A percentile compares a stretch with the other conserved stretches of the same genome.
phyloP scores from a whole-genome alignment of 2,113 vertebrate species.

The Muntiacus reevesi region DNA sequence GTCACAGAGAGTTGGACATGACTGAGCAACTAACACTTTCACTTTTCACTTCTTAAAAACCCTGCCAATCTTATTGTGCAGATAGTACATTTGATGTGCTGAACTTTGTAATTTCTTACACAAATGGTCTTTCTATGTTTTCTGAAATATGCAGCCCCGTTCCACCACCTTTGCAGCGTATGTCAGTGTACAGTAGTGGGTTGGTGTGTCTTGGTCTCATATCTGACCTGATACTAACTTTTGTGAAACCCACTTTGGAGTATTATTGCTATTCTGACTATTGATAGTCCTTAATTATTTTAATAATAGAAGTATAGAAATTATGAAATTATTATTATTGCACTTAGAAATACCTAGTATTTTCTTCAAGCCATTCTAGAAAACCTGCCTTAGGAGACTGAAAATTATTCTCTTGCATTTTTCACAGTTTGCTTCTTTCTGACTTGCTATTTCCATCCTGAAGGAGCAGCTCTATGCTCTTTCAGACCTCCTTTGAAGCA shows the following conservation, averaged over 20 bases:
- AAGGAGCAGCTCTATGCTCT: background rate
- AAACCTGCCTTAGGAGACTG: background rate
- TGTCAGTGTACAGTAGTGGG: background rate
- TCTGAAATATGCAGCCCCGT: background rate
- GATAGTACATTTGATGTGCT: background rate
- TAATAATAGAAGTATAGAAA: background rate
- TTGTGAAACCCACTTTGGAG: background rate
- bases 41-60: background rate
- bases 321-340: background rate
- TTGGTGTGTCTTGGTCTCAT: background rate
- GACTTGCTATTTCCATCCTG: background rate
- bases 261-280: background rate
- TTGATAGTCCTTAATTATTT: background rate
- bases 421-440: background rate
- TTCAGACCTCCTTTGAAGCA: background rate
- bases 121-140: background rate
- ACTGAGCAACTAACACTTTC: background rate
- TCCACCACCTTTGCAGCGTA: too few species aligned
- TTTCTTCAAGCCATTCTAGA: background rate
- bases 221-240: background rate
- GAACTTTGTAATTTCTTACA: background rate
- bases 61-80: background rate
- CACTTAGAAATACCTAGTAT: background rate
- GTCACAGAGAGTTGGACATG: background rate
- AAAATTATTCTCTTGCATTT: constrained; percentile 7